These are phyloP conservation scores for Dipodomys ordii DNA, from an alignment of 2,113 vertebrate genomes.

Conservation along the genomic window DNA sequence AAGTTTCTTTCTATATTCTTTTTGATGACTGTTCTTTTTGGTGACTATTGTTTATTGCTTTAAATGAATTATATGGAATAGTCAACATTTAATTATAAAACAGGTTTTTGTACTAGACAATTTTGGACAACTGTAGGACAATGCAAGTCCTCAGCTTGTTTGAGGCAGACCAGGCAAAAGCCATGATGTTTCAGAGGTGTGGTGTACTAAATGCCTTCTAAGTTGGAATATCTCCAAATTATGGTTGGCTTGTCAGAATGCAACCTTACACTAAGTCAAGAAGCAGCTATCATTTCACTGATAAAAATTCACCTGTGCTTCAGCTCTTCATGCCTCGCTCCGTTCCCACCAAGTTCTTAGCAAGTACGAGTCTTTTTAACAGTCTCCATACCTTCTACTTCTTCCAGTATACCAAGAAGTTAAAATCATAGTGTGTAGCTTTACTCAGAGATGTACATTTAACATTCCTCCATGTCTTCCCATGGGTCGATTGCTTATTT, in stretches of 20 bases:
- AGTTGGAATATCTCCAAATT: too few species aligned
- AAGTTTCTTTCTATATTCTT: too few species aligned
- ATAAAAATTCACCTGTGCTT: neutral
- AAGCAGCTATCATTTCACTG: neutral
- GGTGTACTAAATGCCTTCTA: too few species aligned
- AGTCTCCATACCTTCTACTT: neutral
- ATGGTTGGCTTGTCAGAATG: accelerated
- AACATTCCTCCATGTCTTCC: neutral
- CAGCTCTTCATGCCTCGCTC: neutral
- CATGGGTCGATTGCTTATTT: neutral
- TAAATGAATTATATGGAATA: neutral
- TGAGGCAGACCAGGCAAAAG: neutral
- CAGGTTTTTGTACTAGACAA: accelerated
- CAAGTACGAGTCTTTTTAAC: neutral
- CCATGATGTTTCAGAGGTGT: neutral
- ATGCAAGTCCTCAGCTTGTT: neutral
- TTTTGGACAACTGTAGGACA: too few species aligned
- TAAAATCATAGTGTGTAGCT: accelerated
- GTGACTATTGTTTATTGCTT: neutral
- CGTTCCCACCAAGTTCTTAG: too few species aligned
- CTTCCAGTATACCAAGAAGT: neutral
- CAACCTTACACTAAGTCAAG: accelerated
- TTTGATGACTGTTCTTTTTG: too few species aligned
- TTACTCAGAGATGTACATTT: neutral
- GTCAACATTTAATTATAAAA: too few species aligned